Base-by-base conservation (phyloP, 2,888 invertebrate genomes). In the Hofmannophila pseudospretella region DNA sequence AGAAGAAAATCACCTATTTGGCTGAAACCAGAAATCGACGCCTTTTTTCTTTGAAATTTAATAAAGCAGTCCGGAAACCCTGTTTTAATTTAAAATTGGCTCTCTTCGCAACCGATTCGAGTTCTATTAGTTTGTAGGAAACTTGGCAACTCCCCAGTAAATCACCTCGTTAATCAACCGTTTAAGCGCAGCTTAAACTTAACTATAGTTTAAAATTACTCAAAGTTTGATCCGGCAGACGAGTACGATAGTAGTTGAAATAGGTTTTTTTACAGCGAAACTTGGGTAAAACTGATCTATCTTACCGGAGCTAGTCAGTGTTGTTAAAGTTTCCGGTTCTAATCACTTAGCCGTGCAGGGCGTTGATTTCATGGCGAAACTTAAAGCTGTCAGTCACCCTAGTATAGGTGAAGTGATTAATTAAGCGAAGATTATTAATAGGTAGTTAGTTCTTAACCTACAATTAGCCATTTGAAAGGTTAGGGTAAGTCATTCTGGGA, bases 161-260 rank as follows among this genome's bases (percentile, higher is more conserved):
- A 67, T 58, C 59, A 54, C 50, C 57, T 67, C 69, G 67, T 71
- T 75, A 72, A 75, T 75, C 74, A 69, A 65, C 62, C 65, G 60
- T 66, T 75, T 68, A 68, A 75, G 64, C 58, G 44, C 47, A 48
- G 67, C 64, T 73, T 67, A 65, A 67, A 61, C 67, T 69, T 70
- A 67, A 61, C 60, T 67, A 64, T 65, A 71, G 67, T 69, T 70
- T 32, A 22, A 32, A 32, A 32, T 32, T 33, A 33, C 7, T 4
- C 23, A 25, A 33, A 64, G 58, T 62, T 64, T 64, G 58, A 64
- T 59, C 53, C 51, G n/a, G 27, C 50, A 27, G 27, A 11, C 23
- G 33, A 8, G 25, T 22, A 13, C 25, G 32, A 33, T 23, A 23
- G 23, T 23, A 23, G 23, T 23, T 23, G n/a, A n/a, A 23, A 23